phyloP scores from a whole-genome alignment of 2,888 invertebrate species.

The Platycnemis pennipes region DNA sequence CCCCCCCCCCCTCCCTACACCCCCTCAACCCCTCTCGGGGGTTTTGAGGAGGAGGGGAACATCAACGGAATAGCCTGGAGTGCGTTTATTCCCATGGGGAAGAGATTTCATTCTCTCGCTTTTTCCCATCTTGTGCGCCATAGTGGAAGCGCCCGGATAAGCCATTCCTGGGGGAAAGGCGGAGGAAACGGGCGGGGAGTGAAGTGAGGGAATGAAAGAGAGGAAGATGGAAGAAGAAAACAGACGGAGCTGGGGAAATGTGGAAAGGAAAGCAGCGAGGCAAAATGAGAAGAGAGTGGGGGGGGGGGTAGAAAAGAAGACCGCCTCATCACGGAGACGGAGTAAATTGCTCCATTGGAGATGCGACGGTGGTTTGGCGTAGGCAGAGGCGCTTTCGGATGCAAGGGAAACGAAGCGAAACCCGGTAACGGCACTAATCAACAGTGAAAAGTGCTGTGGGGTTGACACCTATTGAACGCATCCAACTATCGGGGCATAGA shows the following conservation, averaged over 20 bases:
- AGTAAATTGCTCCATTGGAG: no score
- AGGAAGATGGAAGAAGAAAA: background rate
- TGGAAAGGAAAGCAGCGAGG: background rate
- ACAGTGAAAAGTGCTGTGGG: no score
- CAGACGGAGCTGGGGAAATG: background rate
- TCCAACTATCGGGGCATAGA: no score
- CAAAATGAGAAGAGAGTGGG: background rate
- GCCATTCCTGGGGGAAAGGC: background rate
- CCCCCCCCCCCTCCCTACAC: background rate
- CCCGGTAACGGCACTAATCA: no score
- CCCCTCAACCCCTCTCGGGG: background rate
- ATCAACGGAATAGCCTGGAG: slow-evolving; percentile 28
- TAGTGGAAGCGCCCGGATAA: background rate
- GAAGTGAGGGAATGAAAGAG: background rate
- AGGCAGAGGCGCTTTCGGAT: no score
- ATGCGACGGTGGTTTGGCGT: background rate
- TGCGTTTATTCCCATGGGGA: slow-evolving; percentile 13
- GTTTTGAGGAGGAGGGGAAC: slow-evolving; percentile 8
- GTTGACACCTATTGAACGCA: no score
- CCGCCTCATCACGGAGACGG: no score
- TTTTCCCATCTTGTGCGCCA: background rate
- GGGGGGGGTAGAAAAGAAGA: no score
- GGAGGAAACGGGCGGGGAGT: background rate
- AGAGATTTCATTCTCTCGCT: slow-evolving; percentile 26
- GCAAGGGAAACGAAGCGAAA: no score